These are phyloP conservation scores for Tipula lateralis DNA, from an alignment of 2,888 invertebrate species.

Conservation along the genomic window DNA sequence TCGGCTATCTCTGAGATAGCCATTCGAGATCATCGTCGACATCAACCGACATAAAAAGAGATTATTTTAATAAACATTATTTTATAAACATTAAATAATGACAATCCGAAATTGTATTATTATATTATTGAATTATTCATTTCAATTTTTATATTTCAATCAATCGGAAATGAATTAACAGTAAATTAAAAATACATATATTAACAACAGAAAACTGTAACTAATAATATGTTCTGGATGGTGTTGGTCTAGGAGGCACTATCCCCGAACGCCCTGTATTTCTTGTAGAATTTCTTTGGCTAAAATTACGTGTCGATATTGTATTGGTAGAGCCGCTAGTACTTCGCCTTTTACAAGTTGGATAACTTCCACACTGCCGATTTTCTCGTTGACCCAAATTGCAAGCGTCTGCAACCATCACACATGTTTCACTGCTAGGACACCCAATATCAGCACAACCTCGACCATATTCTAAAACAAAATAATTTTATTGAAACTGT, in stretches of 20 bases:
- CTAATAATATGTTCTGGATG: not conserved
- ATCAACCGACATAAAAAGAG: too few relatives aligned
- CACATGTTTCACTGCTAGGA: slow-evolving; percentile 64
- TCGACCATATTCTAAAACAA: slow-evolving; percentile 66
- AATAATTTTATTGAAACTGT: not conserved
- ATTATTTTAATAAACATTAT: too few relatives aligned
- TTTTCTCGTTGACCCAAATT: slow-evolving; percentile 55
- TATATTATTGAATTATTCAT: too few relatives aligned
- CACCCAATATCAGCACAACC: slow-evolving; percentile 75
- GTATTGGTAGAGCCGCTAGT: not conserved
- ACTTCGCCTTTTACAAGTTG: slow-evolving; percentile 57
- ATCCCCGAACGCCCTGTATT: not conserved
- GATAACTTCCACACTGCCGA: slow-evolving; percentile 61
- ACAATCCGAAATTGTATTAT: too few relatives aligned
- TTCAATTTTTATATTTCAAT: not conserved
- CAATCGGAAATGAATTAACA: not conserved
- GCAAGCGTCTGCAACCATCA: slow-evolving; percentile 63
- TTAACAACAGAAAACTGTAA: not conserved
- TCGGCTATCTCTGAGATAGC: too few relatives aligned
- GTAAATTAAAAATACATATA: not conserved
- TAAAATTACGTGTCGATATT: not conserved
- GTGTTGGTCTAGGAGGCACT: not conserved
- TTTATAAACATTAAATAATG: too few relatives aligned
- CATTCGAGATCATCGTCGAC: too few relatives aligned
- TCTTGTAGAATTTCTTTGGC: not conserved